Evolutionary conservation across 2,113 vertebrate genomes (phyloP).

Genomic region (Spilogale gracilis): DNA sequence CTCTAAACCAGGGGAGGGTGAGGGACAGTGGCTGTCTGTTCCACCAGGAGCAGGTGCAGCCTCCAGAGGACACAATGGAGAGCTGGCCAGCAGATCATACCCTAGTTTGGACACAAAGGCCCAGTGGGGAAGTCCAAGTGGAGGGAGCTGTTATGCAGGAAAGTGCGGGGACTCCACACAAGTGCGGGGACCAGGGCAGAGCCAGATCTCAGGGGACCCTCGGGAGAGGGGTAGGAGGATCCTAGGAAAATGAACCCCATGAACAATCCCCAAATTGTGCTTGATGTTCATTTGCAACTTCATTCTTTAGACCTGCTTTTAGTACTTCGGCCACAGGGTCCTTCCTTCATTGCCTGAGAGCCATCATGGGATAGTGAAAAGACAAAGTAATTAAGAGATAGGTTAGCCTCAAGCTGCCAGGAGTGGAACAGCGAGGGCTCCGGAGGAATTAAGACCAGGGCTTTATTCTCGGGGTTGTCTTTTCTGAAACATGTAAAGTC

Average conservation of each 20-base stretch:
- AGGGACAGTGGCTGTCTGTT: not conserved
- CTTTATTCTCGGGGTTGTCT: not conserved
- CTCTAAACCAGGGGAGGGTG: too few species aligned
- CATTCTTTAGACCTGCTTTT: not conserved
- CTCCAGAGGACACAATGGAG: not conserved
- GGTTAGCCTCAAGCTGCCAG: not conserved
- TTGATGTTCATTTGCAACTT: not conserved
- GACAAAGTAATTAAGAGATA: not conserved
- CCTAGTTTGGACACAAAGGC: not conserved
- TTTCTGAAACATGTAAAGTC: not conserved
- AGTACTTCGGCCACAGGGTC: not conserved
- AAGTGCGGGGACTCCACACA: not conserved
- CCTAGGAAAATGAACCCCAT: not conserved
- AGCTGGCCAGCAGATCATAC: not conserved
- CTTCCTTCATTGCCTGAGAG: not conserved
- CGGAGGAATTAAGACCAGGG: not conserved
- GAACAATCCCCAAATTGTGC: not conserved
- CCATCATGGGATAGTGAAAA: not conserved
- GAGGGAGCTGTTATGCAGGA: not conserved
- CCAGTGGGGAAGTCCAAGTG: not conserved
- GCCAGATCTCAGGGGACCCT: not conserved
- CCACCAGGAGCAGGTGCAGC: not conserved
- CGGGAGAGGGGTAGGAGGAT: not conserved
- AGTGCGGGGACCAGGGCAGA: not conserved
- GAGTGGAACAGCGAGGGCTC: not conserved